Evolutionary conservation across 2,797 vertebrate genomes (phyloP).

Genomic region (Micropoecilia bifurca): DNA sequence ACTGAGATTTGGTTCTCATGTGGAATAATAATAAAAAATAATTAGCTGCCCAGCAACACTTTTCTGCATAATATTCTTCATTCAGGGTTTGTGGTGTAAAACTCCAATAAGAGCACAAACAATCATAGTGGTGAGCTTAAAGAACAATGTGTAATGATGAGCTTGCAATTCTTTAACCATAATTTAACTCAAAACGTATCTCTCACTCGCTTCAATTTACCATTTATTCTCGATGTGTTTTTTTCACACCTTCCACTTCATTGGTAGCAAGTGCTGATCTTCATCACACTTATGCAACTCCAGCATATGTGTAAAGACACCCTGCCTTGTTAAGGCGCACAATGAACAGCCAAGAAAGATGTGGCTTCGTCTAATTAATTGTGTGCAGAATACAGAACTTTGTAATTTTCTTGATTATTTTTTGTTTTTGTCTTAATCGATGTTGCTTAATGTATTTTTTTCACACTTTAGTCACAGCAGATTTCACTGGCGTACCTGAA

Average conservation of each 20-base stretch:
- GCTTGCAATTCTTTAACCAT: not conserved
- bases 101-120: not conserved
- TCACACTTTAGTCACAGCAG: not conserved
- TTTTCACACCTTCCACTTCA: not conserved
- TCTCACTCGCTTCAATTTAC: not conserved
- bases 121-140: constrained; percentile 6
- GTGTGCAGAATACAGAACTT: not conserved
- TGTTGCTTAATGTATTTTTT: not conserved
- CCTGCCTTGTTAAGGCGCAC: not conserved
- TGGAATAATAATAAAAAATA: constrained; percentile 39
- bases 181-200: not conserved
- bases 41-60: constrained; percentile 35
- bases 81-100: constrained; percentile 20
- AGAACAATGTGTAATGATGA: not conserved
- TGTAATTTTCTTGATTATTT: not conserved
- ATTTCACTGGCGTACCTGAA: not conserved
- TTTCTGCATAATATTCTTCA: constrained; percentile 30
- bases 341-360: not conserved
- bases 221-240: not conserved
- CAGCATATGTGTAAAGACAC: not conserved
- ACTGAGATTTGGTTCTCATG: constrained; percentile 34
- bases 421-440: not conserved
- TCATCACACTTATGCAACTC: not conserved
- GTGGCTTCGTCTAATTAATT: not conserved
- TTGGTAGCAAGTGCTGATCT: not conserved